These are phyloP conservation scores for Drosophila erecta DNA, from an alignment of 1,140 invertebrate genomes.

Conservation along the genomic window DNA sequence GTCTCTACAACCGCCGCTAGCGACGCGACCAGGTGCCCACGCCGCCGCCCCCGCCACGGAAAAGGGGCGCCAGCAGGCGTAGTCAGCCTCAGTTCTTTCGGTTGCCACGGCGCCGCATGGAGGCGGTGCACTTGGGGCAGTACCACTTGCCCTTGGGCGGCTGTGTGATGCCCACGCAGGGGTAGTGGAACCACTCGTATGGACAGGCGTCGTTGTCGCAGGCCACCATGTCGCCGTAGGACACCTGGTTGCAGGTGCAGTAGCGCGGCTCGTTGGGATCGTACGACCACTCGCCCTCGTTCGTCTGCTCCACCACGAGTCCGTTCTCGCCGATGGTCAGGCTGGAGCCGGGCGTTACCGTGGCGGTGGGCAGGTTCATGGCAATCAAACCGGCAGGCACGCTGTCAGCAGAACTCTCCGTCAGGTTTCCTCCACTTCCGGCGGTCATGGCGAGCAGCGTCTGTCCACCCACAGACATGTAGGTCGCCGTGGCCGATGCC, in stretches of 20 bases:
- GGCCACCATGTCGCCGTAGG: conserved; percentile 99
- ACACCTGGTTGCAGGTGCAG: conserved; percentile 99
- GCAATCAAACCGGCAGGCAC: conserved; percentile 9
- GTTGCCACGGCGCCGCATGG: conserved; percentile 93
- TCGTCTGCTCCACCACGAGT: conserved; percentile 85
- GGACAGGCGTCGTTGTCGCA: conserved; percentile 99
- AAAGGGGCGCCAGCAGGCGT: conserved; percentile 21
- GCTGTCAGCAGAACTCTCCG: background rate
- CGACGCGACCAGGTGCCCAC: conserved; percentile 13
- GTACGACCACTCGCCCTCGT: conserved; percentile 91
- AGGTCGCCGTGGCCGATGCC: conserved; percentile 3
- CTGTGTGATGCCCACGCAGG: conserved; percentile 97
- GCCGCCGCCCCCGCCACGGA: conserved; percentile 16
- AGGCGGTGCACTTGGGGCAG: conserved; percentile 96
- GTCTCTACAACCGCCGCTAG: background rate
- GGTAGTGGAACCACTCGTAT: conserved; percentile 99
- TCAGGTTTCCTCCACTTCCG: background rate
- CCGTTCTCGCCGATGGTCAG: conserved; percentile 71
- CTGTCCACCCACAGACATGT: conserved; percentile 8
- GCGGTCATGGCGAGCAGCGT: conserved; percentile 12
- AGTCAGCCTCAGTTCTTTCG: conserved; percentile 87
- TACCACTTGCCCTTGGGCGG: conserved; percentile 99
- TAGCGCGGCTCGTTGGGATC: conserved; percentile 98
- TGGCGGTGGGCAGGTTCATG: conserved; percentile 13
- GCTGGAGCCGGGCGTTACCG: conserved; percentile 43